Conservation (phyloP, 1,140 invertebrate species). For the Lamellibrachia luymesi region DNA sequence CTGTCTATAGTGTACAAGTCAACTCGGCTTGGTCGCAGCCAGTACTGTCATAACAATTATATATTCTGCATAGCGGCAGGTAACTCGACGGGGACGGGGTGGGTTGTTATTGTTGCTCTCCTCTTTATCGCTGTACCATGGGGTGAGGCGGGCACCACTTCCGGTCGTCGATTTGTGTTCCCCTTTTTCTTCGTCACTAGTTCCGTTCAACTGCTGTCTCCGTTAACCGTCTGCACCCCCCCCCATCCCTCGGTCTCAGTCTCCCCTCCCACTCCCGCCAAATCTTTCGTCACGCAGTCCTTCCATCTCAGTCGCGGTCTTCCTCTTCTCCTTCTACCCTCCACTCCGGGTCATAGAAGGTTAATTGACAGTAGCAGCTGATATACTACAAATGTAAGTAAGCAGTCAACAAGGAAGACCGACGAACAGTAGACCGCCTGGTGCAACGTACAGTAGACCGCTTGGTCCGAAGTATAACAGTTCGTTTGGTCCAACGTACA, state of each 20-base stretch:
- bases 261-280: too few species aligned
- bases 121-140: too few species aligned
- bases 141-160: too few species aligned
- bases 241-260: too few species aligned
- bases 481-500: neutral
- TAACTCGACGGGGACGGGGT: neutral
- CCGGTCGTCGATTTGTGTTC: too few species aligned
- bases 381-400: neutral
- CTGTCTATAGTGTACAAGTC: neutral
- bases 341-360: neutral
- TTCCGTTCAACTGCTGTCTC: too few species aligned
- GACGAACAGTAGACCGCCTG: neutral
- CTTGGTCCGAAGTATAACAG: neutral
- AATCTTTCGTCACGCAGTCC: too few species aligned
- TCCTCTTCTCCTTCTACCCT: too few species aligned
- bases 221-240: too few species aligned
- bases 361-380: neutral
- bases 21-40: neutral
- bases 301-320: too few species aligned
- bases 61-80: neutral
- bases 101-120: too few species aligned
- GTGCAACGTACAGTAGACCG: neutral
- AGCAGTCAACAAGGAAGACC: neutral
- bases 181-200: too few species aligned
- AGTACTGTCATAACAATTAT: neutral